Evolutionary conservation across 2,888 invertebrate genomes (phyloP).

Genomic region (Agriopis aurantiaria): DNA sequence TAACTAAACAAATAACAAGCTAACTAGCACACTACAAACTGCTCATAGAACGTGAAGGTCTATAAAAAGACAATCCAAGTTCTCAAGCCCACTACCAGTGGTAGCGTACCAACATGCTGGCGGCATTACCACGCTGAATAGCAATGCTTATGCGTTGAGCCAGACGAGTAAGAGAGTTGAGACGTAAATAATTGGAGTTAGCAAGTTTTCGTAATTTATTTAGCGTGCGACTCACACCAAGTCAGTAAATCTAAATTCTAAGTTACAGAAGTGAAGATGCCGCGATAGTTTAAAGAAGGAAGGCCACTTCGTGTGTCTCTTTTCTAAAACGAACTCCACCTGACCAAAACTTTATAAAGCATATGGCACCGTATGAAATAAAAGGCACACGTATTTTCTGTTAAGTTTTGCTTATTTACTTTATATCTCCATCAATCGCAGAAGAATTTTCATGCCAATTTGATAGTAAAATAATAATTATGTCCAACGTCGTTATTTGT

Average conservation of each 20-base stretch:
- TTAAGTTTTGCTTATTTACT: not conserved
- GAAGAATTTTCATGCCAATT: constrained; percentile 1
- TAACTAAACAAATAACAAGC: too few species aligned
- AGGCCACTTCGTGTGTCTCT: not conserved
- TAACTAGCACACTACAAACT: too few species aligned
- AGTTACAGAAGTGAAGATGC: not conserved
- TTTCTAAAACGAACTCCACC: too few species aligned
- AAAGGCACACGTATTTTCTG: not conserved
- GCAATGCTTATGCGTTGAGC: too few species aligned
- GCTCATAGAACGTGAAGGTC: too few species aligned
- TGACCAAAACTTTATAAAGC: not conserved
- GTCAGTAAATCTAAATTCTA: not conserved
- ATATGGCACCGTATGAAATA: not conserved
- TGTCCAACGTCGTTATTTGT: not conserved
- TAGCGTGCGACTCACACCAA: not conserved
- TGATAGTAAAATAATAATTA: not conserved
- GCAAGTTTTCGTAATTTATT: not conserved
- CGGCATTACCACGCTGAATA: too few species aligned
- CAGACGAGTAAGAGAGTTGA: constrained; percentile 19
- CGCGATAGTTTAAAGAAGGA: not conserved
- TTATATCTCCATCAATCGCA: not conserved
- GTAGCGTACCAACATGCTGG: too few species aligned
- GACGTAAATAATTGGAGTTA: not conserved
- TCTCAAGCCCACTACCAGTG: too few species aligned
- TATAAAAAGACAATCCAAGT: too few species aligned